Evolutionary conservation across 2,888 invertebrate genomes (phyloP).

Genomic region (Podotricha telesiphe): DNA sequence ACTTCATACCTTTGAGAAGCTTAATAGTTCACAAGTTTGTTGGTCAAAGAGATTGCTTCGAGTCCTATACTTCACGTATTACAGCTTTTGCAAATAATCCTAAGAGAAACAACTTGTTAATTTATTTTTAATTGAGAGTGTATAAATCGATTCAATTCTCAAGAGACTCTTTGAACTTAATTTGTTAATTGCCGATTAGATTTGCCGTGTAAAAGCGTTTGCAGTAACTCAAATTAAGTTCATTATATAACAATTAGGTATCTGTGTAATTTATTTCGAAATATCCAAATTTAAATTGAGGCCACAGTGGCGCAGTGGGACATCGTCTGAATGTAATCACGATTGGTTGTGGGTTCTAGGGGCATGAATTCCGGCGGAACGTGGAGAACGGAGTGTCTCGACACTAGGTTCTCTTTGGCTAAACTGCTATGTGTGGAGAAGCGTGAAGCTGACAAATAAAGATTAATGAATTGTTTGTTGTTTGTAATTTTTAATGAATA

Average conservation of each 20-base stretch:
- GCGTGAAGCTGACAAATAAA: too few relatives aligned
- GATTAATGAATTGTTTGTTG: too few relatives aligned
- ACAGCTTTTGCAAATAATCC: constrained; percentile 12
- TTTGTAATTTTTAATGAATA: too few relatives aligned
- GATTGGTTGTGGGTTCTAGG: too few relatives aligned
- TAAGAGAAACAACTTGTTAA: constrained; percentile 15
- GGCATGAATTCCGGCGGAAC: too few relatives aligned
- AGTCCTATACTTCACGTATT: constrained; percentile 9
- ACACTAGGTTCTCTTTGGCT: too few relatives aligned
- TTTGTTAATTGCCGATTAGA: constrained; percentile 1
- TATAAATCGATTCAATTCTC: constrained; percentile 10
- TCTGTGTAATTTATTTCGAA: too few relatives aligned
- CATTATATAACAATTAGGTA: not conserved
- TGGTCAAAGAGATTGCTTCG: constrained; percentile 18
- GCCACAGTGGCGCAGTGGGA: too few relatives aligned
- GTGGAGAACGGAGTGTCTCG: too few relatives aligned
- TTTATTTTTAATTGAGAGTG: not conserved
- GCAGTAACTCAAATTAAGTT: not conserved
- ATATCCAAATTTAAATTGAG: too few relatives aligned
- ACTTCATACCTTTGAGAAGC: constrained; percentile 6
- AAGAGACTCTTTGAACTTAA: not conserved
- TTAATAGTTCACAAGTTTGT: constrained; percentile 19
- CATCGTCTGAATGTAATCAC: too few relatives aligned
- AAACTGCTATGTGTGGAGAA: too few relatives aligned
- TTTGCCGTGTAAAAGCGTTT: not conserved